Percentiles rank a stretch among this genome's conserved stretches.
Evolutionary conservation across 2,888 invertebrate species (phyloP).

Genomic region (Celastrina argiolus): DNA sequence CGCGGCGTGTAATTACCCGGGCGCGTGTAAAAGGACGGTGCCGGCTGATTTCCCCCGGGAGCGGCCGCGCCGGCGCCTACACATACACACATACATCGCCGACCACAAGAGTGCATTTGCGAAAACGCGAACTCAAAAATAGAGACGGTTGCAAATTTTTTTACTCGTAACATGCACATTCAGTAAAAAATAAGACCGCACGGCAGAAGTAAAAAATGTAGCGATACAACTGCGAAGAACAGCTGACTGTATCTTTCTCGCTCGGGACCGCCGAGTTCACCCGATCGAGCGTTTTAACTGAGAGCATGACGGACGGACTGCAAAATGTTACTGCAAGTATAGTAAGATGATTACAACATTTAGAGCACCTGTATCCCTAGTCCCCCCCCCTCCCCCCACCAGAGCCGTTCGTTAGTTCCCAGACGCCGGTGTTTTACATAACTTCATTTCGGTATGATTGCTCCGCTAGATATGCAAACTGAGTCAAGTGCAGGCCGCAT

Average conservation of each 20-base stretch:
- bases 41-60: neutral
- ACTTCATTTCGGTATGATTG: constrained; percentile 6
- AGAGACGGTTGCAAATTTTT: too few species aligned
- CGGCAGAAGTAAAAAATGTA: too few species aligned
- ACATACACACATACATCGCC: neutral
- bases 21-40: neutral
- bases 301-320: too few species aligned
- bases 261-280: too few species aligned
- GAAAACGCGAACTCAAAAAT: neutral
- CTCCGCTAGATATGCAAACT: neutral
- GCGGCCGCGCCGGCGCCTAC: neutral
- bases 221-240: too few species aligned
- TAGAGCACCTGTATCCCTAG: too few species aligned
- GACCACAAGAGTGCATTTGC: neutral
- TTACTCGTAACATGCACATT: too few species aligned
- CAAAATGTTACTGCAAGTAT: too few species aligned
- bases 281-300: too few species aligned
- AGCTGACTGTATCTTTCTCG: too few species aligned
- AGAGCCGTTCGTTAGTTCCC: neutral
- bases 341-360: too few species aligned
- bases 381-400: neutral
- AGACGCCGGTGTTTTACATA: neutral
- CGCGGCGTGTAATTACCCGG: neutral
- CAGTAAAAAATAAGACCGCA: too few species aligned
- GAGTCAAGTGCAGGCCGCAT: neutral